Evolutionary conservation across 2,888 invertebrate genomes (phyloP), one percentile per base, ranked within the genome.

Genomic region (Scotopteryx bipunctaria): DNA sequence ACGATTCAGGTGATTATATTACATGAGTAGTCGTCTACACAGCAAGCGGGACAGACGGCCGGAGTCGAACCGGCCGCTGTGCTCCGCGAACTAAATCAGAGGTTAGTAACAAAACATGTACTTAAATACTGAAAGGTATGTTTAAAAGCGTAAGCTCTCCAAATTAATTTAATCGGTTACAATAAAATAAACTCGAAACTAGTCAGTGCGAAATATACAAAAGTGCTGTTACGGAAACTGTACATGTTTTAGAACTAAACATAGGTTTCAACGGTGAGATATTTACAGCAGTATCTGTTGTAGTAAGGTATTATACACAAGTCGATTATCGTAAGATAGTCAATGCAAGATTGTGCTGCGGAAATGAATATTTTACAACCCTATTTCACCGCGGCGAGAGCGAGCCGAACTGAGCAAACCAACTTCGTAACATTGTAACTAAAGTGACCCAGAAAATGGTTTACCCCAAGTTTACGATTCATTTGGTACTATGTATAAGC

Each of bases 241-340:
- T 91, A 91, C 91, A 91, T 91, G 90, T 91, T 91, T 91, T 91
- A 91, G 91, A 91, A 91, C 91, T 91, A 91, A 91, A 91, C 91
- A 83, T 86, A 86, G 81, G 83, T 84, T 63, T 81, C 76, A 85
- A 90, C 80, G 76, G 89, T 91, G 88, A 89, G 89, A 86, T 91
- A 91, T 91, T 90, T 91, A 91, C 91, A 91, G 88, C 85, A 87
- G 89, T 86, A 84, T 82, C 80, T 78, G 80, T 80, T 81, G 82
- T 74, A 54, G 57, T 56, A 82, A 73, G 77, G 77, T 89, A 88
- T 86, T 77, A 71, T 89, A 91, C 88, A 91, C 84, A 84, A 82
- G 88, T 88, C 76, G 73, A 80, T 82, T 81, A 83, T 86, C 81
- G 77, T 81, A 84, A 84, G 86, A 86, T 79, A 90, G 88, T 90